Evolutionary conservation across 2,113 vertebrate species (phyloP), one percentile per base, ranked within the genome.

Genomic region (Cavia aperea): DNA sequence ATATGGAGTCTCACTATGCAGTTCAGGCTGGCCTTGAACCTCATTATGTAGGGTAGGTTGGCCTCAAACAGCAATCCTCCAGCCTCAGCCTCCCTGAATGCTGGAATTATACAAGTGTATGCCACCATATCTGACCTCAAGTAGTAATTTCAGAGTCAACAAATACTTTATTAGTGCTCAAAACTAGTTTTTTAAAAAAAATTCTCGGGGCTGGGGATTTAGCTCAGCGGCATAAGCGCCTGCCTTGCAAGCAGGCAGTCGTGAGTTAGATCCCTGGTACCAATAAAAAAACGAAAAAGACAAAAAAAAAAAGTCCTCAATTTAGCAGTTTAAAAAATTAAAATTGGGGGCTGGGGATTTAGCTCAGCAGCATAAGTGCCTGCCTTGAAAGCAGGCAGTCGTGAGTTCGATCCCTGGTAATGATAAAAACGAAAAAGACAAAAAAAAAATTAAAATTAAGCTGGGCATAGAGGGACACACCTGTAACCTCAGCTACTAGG

Each of bases 301-400:
- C 39, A 39, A 39, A 39, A 39, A 26, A 75, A 92, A 94, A 90
- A 65, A 21, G 68, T 29, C 84, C 87, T 94, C 51, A 84, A 89
- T 13, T 82, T 79, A 89, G 83, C 60, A 65, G 65, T 91, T 77
- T 9, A 51, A 78, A 77, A 51, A 78, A 51, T 31, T 18, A 78
- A 78, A 75, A 75, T 39, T 39, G 39, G 39, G 39, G 39, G 39
- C 39, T 39, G 39, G 39, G 39, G 39, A 39, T 39, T 39, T 39
- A 39, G 39, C 39, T 39, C 39, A 39, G 39, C 39, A 39, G 39
- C 39, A 39, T 39, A 39, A 39, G 39, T 39, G 39, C 39, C 39
- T 39, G 39, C 39, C 39, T 39, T 39, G 39, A 39, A 39, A 39
- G 39, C 39, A 39, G 39, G 39, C 39, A 39, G 39, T 39, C 39